A percentile compares a stretch with the other conserved stretches of the same genome.
Conservation (phyloP, 2,888 invertebrate genomes). For the Tenthredo scrophulariae region DNA sequence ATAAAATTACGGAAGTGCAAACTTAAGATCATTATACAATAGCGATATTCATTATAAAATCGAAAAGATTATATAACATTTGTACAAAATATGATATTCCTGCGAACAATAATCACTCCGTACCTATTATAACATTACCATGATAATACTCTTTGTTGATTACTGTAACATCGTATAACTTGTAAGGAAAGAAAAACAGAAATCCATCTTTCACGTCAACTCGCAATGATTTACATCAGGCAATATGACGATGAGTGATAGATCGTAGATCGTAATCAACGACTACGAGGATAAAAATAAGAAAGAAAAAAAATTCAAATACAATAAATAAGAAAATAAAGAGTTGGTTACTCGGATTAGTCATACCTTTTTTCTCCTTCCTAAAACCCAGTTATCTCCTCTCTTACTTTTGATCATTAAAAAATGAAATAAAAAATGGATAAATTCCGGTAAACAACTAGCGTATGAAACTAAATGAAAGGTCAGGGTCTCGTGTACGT, state of each 20-base stretch:
- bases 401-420: not conserved
- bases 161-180: not conserved
- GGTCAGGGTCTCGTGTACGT: not conserved
- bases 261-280: not conserved
- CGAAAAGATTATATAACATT: not conserved
- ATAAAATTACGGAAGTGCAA: conserved; percentile 52
- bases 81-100: conserved; percentile 27
- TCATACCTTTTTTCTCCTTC: not conserved
- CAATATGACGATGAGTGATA: not conserved
- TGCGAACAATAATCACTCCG: conserved; percentile 22
- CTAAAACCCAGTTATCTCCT: not conserved
- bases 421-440: not conserved
- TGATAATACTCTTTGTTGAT: not conserved
- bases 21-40: conserved; percentile 49
- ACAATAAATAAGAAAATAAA: not conserved
- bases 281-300: not conserved
- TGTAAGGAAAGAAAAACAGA: not conserved
- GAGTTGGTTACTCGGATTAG: not conserved
- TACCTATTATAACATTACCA: not conserved
- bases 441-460: not conserved
- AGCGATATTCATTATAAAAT: not conserved
- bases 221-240: not conserved
- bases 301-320: not conserved
- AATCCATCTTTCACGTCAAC: not conserved
- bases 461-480: not conserved